Conservation (phyloP, 2,113 vertebrate genomes). For the Pelecanus crispus region DNA sequence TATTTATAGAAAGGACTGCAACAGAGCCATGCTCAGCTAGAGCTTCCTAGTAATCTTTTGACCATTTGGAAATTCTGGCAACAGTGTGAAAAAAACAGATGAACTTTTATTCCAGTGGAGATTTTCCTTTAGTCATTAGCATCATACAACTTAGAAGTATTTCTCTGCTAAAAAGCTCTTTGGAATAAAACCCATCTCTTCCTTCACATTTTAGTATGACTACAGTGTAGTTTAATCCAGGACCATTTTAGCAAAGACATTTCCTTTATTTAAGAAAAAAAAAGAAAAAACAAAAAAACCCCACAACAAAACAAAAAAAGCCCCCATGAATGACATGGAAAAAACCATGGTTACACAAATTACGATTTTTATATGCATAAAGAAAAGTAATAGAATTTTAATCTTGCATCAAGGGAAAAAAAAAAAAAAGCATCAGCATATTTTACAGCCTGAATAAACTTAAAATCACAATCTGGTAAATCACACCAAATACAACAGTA, state of each 20-base stretch:
- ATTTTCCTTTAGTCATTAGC: neutral
- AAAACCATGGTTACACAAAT: neutral
- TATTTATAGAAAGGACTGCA: neutral
- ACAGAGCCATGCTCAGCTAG: neutral
- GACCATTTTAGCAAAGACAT: neutral
- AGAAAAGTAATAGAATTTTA: neutral
- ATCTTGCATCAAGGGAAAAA: neutral
- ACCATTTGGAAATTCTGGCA: neutral
- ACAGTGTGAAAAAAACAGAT: neutral
- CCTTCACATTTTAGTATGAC: neutral
- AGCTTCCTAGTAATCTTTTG: neutral
- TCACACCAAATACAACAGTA: neutral
- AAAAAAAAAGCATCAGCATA: neutral
- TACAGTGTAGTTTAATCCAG: neutral
- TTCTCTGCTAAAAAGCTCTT: neutral
- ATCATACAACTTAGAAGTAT: neutral
- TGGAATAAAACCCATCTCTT: neutral
- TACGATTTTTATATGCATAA: neutral
- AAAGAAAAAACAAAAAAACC: neutral
- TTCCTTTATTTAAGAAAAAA: neutral
- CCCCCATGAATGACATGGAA: neutral
- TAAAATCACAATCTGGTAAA: no score
- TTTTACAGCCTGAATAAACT: neutral
- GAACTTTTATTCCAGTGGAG: neutral
- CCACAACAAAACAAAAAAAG: neutral